These are phyloP conservation scores for Streblospio benedicti DNA, from an alignment of 1,140 invertebrate genomes.

Conservation along the genomic window DNA sequence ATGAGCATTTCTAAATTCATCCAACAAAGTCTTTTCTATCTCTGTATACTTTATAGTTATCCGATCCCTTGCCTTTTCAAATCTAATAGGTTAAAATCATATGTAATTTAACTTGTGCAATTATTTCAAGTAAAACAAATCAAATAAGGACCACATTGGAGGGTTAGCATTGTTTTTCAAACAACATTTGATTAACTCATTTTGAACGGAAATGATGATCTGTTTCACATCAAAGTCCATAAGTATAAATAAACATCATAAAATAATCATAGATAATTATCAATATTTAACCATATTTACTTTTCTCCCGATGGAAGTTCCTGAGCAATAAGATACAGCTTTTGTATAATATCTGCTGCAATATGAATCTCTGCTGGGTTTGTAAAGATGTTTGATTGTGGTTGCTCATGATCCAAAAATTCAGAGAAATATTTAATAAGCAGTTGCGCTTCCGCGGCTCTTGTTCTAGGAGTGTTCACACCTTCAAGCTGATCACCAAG, in stretches of 20 bases:
- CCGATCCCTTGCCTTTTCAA: not conserved
- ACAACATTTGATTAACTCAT: not conserved
- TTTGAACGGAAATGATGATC: not conserved
- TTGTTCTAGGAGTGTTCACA: constrained; percentile 83
- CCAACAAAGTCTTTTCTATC: constrained; percentile 84
- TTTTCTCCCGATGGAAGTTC: constrained; percentile 59
- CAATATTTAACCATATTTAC: constrained; percentile 25
- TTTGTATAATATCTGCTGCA: constrained; percentile 97
- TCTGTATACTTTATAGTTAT: constrained; percentile 76
- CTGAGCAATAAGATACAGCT: constrained; percentile 88
- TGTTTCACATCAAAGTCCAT: not conserved
- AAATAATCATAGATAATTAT: not conserved
- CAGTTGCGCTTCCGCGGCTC: constrained; percentile 88
- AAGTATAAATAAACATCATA: not conserved
- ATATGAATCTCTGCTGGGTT: constrained; percentile 71
- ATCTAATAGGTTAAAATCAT: not conserved
- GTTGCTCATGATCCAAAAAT: constrained; percentile 77
- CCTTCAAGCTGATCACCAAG: constrained; percentile 94
- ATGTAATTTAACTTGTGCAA: not conserved
- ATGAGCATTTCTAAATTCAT: constrained; percentile 84
- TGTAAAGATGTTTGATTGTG: constrained; percentile 75
- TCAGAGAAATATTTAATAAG: constrained; percentile 88
- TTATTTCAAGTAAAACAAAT: not conserved
- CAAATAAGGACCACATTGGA: not conserved
- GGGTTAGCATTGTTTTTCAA: not conserved